Conservation (phyloP, 2,113 vertebrate genomes). For the Otocyon megalotis region DNA sequence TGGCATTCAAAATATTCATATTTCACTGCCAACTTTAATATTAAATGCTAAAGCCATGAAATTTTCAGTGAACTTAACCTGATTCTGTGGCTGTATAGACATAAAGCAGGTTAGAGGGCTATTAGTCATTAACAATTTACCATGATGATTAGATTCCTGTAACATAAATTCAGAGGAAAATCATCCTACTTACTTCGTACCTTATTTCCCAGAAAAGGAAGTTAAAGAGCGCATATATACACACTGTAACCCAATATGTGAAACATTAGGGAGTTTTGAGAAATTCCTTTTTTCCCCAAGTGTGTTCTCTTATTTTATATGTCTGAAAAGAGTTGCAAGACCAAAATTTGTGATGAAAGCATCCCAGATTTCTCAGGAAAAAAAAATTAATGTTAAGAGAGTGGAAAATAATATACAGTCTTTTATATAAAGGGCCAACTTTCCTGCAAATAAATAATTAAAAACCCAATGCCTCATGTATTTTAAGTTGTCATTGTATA, state of each 20-base stretch:
- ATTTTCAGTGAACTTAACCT: slow-evolving; percentile 79
- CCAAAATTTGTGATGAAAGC: slow-evolving; percentile 77
- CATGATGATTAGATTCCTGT: slow-evolving; percentile 81
- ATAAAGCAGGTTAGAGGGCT: slow-evolving; percentile 76
- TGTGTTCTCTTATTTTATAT: slow-evolving; percentile 89
- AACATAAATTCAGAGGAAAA: slow-evolving; percentile 82
- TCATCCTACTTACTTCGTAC: slow-evolving; percentile 83
- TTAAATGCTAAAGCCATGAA: slow-evolving; percentile 72
- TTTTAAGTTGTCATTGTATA: slow-evolving; percentile 47
- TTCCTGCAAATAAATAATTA: slow-evolving; percentile 52
- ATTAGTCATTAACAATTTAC: slow-evolving; percentile 81
- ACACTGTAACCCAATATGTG: slow-evolving; percentile 88
- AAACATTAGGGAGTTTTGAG: slow-evolving; percentile 86
- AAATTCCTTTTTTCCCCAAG: slow-evolving; percentile 86
- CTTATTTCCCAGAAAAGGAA: slow-evolving; percentile 85
- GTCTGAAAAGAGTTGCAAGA: slow-evolving; percentile 84
- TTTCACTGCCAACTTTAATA: slow-evolving; percentile 68
- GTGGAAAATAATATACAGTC: slow-evolving; percentile 50
- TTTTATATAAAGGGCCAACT: background rate
- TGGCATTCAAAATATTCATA: slow-evolving; percentile 56
- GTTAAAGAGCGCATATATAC: slow-evolving; percentile 69
- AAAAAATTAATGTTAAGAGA: background rate
- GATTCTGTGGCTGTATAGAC: slow-evolving; percentile 63
- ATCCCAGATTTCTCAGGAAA: slow-evolving; percentile 59
- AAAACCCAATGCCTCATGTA: background rate